phyloP scores from a whole-genome alignment of 2,113 vertebrate species.

The Lepidothrix coronata region DNA sequence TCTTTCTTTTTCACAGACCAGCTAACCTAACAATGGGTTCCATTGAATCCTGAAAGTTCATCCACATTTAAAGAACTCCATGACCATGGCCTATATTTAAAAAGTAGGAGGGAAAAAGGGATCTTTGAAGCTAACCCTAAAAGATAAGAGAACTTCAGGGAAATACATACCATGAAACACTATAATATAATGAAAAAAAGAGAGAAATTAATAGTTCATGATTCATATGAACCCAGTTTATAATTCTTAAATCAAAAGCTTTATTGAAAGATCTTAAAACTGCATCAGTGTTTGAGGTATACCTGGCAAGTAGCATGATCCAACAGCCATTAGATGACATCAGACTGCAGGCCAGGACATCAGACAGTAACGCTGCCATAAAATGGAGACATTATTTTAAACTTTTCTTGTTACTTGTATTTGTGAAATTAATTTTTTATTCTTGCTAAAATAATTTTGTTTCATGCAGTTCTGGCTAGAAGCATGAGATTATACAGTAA shows the following conservation, averaged over 20 bases:
- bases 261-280: background rate
- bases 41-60: background rate
- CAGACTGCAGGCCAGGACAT: background rate
- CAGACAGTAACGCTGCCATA: background rate
- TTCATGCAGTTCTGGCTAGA: background rate
- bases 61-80: background rate
- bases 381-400: background rate
- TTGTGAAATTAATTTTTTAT: background rate
- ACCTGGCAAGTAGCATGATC: background rate
- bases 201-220: background rate
- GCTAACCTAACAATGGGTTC: background rate
- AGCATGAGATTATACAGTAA: background rate
- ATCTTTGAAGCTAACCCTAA: conserved; percentile 4
- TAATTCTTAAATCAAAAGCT: background rate
- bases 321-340: background rate
- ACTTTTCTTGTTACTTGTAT: background rate
- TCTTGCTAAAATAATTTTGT: background rate
- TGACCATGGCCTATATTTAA: background rate
- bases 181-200: background rate
- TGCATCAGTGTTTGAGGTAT: background rate
- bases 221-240: background rate
- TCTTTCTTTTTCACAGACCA: background rate
- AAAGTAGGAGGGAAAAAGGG: background rate
- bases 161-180: background rate
- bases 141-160: background rate